Percentiles rank a stretch among this genome's conserved stretches.
phyloP scores from a whole-genome alignment of 2,888 invertebrate genomes.

The Drosophila flavopinicola region DNA sequence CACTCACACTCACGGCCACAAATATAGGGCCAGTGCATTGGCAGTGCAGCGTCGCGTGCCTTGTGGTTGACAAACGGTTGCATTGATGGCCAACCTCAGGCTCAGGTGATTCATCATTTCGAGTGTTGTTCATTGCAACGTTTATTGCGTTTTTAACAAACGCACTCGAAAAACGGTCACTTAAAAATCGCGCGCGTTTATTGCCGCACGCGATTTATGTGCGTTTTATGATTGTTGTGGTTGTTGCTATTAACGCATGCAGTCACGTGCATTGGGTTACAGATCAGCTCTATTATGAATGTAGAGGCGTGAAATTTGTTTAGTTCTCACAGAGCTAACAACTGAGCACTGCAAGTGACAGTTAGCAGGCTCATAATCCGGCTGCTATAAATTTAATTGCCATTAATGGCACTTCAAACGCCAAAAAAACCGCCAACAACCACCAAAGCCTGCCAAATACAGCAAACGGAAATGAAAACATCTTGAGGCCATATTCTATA shows the following conservation, averaged over 20 bases:
- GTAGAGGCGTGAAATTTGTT: neutral
- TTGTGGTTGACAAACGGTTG: slow-evolving; percentile 74
- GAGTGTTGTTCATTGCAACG: slow-evolving; percentile 83
- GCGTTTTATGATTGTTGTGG: slow-evolving; percentile 1
- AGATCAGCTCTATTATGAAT: neutral
- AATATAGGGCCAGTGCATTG: slow-evolving; percentile 50
- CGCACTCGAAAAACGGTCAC: slow-evolving; percentile 67
- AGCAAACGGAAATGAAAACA: slow-evolving; percentile 70
- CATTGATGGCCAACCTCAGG: slow-evolving; percentile 60
- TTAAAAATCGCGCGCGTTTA: slow-evolving; percentile 18
- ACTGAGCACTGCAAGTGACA: slow-evolving; percentile 57
- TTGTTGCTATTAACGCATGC: slow-evolving; percentile 1
- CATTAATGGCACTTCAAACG: slow-evolving; percentile 71
- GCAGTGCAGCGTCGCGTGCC: slow-evolving; percentile 56
- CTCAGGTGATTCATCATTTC: slow-evolving; percentile 83
- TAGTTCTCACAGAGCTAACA: slow-evolving; percentile 13
- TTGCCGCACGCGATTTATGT: slow-evolving; percentile 34
- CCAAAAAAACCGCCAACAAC: slow-evolving; percentile 18
- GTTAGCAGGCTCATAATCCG: slow-evolving; percentile 74
- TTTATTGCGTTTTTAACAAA: slow-evolving; percentile 83
- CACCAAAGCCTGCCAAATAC: slow-evolving; percentile 52
- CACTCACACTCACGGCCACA: slow-evolving; percentile 36
- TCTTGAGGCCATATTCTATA: slow-evolving; percentile 70
- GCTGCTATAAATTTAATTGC: slow-evolving; percentile 74
- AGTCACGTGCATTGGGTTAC: slow-evolving; percentile 11